phyloP scores from a whole-genome alignment of 2,113 vertebrate genomes.

The Leptobrachium leishanense region DNA sequence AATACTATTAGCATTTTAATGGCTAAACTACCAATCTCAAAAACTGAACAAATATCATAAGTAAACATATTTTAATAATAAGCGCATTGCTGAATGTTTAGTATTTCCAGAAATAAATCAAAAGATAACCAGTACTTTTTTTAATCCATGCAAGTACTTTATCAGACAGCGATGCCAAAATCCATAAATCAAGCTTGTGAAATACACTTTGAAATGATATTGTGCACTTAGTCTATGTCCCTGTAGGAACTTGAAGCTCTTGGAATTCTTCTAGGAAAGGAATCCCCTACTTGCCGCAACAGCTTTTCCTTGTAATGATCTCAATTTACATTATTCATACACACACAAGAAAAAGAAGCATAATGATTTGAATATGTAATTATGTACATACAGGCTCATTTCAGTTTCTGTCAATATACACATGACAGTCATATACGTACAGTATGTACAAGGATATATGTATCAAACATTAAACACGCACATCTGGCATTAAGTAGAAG shows the following conservation, averaged over 20 bases:
- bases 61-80: too few relatives aligned
- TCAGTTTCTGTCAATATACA: too few relatives aligned
- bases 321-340: too few relatives aligned
- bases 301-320: background rate
- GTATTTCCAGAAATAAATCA: conserved; percentile 22
- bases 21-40: background rate
- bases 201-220: conserved; percentile 11
- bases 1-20: background rate
- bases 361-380: too few relatives aligned
- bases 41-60: too few relatives aligned
- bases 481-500: too few relatives aligned
- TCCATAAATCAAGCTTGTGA: conserved; percentile 36
- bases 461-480: too few relatives aligned
- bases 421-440: too few relatives aligned
- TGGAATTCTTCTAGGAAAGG: conserved; percentile 6
- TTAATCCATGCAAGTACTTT: conserved; percentile 15
- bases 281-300: conserved; percentile 18
- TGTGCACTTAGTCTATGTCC: conserved; percentile 30
- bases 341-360: too few relatives aligned
- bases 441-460: too few relatives aligned
- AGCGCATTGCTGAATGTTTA: background rate
- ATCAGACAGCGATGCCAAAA: conserved; percentile 1
- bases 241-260: conserved; percentile 40
- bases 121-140: conserved; percentile 28
- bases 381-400: too few relatives aligned